Base-by-base conservation (phyloP, 2,888 invertebrate species). In the Cantharis nigra region DNA sequence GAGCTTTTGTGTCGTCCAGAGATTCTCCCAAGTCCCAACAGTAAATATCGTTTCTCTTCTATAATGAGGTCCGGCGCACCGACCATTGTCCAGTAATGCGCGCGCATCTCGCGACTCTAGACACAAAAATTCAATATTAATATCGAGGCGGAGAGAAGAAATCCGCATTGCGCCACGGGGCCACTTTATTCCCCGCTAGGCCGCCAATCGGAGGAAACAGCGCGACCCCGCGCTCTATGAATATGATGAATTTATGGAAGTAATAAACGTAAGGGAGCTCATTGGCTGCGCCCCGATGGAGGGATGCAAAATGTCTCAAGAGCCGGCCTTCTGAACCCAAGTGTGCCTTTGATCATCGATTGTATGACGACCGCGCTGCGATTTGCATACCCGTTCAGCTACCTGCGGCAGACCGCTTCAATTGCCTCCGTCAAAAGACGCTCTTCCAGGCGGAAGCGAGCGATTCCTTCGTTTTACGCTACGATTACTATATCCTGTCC, bases 61-160 rank as follows among this genome's bases (percentile, higher is more conserved):
- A 83, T 81, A 82, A 82, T 82, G 83, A 82, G 82, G 83, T 83
- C 83, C 82, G 80, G 81, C 81, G 81, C 77, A 79, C 69, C 78
- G 78, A 77, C 76, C 77, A 73, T 71, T 77, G 74, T 77, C 77
- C 80, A 76, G 75, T 71, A 69, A 83, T 83, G 87, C 86, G 87
- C 87, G 87, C 87, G 85, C 86, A 85, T 83, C 84, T 82, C 85
- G 86, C 87, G 87, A 85, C 85, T 90, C 90, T 90, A 89, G 90
- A 90, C 90, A 91, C 91, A 92, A 93, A 93, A 93, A 93, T 93
- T 92, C 92, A 93, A 93, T 93, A 94, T 93, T 93, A 93, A 94
- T 93, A 93, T 93, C 91, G 91, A 91, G 91, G 92, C 91, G 92
- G 92, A 91, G 91, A 89, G 82, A 90, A 91, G 90, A 86, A 91